phyloP scores from a whole-genome alignment of 92 coral and sea anemone genomes.

The Siderastrea radians region DNA sequence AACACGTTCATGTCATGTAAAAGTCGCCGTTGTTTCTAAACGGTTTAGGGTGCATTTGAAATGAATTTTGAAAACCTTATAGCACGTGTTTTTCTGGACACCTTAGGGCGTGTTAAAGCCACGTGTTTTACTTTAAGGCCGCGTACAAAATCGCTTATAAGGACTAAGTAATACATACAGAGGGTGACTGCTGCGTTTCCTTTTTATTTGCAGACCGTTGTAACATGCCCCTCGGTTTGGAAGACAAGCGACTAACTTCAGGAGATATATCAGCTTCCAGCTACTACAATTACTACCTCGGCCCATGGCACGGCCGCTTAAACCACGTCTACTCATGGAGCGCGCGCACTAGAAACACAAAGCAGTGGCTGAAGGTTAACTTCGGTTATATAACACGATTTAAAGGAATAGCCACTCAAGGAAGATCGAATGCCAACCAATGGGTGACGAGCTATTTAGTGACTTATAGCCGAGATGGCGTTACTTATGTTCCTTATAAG shows the following conservation, averaged over 20 bases:
- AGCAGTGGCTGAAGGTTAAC: conserved; percentile 81
- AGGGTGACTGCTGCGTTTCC: no score
- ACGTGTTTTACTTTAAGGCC: no score
- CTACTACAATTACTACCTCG: conserved; percentile 65
- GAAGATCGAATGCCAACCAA: conserved; percentile 82
- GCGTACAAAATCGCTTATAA: no score
- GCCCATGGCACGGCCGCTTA: conserved; percentile 89
- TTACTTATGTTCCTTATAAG: conserved; percentile 47
- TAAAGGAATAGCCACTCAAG: conserved; percentile 86
- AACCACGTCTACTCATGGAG: conserved; percentile 89
- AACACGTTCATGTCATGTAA: no score
- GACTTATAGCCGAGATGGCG: conserved; percentile 77
- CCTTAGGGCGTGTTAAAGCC: no score
- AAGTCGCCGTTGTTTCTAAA: no score
- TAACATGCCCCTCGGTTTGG: conserved; percentile 87
- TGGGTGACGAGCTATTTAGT: conserved; percentile 82
- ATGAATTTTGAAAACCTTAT: no score
- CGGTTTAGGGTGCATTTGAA: no score
- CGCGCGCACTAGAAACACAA: conserved; percentile 73
- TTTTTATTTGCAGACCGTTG: conserved; percentile 68
- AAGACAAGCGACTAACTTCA: conserved; percentile 85
- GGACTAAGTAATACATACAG: no score
- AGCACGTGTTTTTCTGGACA: no score
- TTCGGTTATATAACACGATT: conserved; percentile 70
- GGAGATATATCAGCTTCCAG: conserved; percentile 88